phyloP scores from a whole-genome alignment of 2,797 vertebrate genomes.

The Gadopsis bispinosus region DNA sequence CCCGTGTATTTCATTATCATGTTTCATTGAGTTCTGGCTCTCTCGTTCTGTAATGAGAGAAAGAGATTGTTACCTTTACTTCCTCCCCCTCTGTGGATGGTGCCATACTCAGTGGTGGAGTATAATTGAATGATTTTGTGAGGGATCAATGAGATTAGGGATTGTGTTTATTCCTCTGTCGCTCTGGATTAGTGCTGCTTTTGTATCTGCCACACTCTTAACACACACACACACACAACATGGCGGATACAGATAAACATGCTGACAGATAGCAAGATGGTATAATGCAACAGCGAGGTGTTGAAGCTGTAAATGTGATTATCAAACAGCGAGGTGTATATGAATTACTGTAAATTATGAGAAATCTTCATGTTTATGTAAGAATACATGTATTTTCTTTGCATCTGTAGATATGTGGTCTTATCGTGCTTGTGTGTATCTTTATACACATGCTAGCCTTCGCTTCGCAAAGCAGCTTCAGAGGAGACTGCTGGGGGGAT shows the following conservation, averaged over 20 bases:
- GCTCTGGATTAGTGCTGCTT: slow-evolving; percentile 78
- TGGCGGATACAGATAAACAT: slow-evolving; percentile 16
- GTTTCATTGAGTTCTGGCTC: slow-evolving; percentile 48
- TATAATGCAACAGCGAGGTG: slow-evolving; percentile 23
- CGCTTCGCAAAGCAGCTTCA: slow-evolving; percentile 33
- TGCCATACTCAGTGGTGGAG: slow-evolving; percentile 55
- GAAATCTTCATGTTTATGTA: slow-evolving; percentile 1
- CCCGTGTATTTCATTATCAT: slow-evolving; percentile 57
- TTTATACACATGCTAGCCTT: slow-evolving; percentile 19
- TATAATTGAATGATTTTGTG: slow-evolving; percentile 83
- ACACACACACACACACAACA: slow-evolving; percentile 22
- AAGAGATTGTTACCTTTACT: slow-evolving; percentile 61
- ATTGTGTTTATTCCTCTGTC: slow-evolving; percentile 83
- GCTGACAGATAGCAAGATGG: slow-evolving; percentile 35
- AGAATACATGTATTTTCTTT: background rate
- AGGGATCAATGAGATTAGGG: slow-evolving; percentile 83
- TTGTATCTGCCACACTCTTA: slow-evolving; percentile 63
- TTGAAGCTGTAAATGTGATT: slow-evolving; percentile 25
- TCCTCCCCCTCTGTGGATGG: slow-evolving; percentile 45
- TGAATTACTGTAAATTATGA: slow-evolving; percentile 34
- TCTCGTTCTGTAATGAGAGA: slow-evolving; percentile 58
- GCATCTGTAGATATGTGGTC: background rate
- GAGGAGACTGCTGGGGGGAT: slow-evolving; percentile 56
- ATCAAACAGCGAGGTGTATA: background rate
- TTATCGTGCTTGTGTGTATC: slow-evolving; percentile 15